Evolutionary conservation across 1,140 invertebrate species (phyloP).

Genomic region (Drosophila tsacasi): DNA sequence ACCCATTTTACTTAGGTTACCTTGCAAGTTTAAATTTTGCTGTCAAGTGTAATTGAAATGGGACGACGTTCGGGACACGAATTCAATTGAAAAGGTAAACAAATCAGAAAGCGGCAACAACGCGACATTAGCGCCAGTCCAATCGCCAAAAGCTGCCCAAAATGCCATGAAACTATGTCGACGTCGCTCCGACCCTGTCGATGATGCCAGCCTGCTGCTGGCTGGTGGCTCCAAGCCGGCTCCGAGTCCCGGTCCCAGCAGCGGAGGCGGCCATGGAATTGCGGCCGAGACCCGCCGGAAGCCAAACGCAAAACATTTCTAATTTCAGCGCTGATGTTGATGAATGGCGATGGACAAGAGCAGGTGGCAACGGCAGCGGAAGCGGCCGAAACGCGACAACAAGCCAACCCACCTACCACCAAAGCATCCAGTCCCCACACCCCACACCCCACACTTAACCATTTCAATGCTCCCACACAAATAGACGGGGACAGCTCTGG

Average conservation of each 20-base stretch:
- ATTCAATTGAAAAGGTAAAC: slow-evolving; percentile 76
- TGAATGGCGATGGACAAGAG: slow-evolving; percentile 69
- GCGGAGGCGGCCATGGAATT: slow-evolving; percentile 3
- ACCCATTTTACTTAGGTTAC: background rate
- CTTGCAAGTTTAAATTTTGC: slow-evolving; percentile 11
- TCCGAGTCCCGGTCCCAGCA: slow-evolving; percentile 2
- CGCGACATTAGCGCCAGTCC: slow-evolving; percentile 66
- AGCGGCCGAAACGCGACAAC: slow-evolving; percentile 69
- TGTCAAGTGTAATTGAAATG: slow-evolving; percentile 59
- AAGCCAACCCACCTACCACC: slow-evolving; percentile 39
- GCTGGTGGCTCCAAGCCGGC: slow-evolving; percentile 1
- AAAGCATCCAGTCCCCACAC: background rate
- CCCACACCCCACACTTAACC: background rate
- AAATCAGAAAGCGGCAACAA: slow-evolving; percentile 69
- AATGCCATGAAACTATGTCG: slow-evolving; percentile 65
- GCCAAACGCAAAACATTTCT: slow-evolving; percentile 72
- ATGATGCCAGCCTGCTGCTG: slow-evolving; percentile 32
- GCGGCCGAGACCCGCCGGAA: slow-evolving; percentile 37
- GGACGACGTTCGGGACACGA: slow-evolving; percentile 48
- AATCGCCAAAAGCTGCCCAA: slow-evolving; percentile 45
- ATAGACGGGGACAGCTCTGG: slow-evolving; percentile 61
- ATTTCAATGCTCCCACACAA: slow-evolving; percentile 36
- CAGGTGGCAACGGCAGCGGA: slow-evolving; percentile 66
- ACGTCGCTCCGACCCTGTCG: slow-evolving; percentile 30
- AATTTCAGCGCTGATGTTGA: slow-evolving; percentile 70